Conservation (phyloP, 1,140 invertebrate genomes). For the Drosophila melanogaster region DNA sequence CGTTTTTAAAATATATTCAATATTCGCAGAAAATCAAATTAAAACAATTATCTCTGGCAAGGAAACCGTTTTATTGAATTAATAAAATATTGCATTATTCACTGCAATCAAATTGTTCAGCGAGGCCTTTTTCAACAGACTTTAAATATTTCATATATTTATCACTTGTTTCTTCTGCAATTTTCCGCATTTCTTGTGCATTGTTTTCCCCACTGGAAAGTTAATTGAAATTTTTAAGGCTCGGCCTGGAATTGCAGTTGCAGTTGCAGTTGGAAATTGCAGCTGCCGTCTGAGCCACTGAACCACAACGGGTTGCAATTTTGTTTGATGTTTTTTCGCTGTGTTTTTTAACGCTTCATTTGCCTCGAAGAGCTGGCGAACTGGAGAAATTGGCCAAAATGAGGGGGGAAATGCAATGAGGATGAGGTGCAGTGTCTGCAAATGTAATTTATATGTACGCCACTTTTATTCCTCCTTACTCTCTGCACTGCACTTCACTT, state of each 20-base stretch:
- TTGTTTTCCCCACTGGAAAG: slow-evolving; percentile 51
- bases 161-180: slow-evolving; percentile 22
- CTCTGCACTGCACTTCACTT: too few relatives aligned
- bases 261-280: slow-evolving; percentile 37
- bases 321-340: slow-evolving; percentile 25
- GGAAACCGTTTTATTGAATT: background rate
- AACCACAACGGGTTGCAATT: slow-evolving; percentile 78
- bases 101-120: background rate
- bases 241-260: slow-evolving; percentile 43
- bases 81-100: background rate
- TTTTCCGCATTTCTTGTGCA: slow-evolving; percentile 37
- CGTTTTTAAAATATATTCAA: background rate
- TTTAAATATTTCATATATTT: slow-evolving; percentile 37
- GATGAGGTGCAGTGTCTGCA: slow-evolving; percentile 39
- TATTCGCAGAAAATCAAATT: background rate
- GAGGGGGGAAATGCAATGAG: background rate
- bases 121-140: slow-evolving; percentile 2
- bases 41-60: slow-evolving; percentile 1
- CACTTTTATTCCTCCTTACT: background rate
- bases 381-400: slow-evolving; percentile 58
- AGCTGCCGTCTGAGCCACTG: slow-evolving; percentile 62
- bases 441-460: slow-evolving; percentile 43
- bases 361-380: slow-evolving; percentile 57
- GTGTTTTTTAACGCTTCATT: slow-evolving; percentile 72
- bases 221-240: slow-evolving; percentile 79